Conservation (phyloP, 2,888 invertebrate species). For the Empis livida region DNA sequence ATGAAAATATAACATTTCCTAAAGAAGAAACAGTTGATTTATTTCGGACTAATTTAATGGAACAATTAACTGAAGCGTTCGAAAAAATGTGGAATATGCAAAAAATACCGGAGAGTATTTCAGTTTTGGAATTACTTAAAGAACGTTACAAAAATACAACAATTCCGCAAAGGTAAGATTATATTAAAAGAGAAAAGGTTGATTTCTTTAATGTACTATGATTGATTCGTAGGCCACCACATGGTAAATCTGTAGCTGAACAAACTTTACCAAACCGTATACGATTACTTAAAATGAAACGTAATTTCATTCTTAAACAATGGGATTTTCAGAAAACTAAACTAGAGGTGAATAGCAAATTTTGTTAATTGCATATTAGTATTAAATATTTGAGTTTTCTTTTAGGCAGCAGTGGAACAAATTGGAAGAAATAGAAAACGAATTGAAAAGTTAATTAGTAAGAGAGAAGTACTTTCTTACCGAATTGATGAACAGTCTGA, state of each 20-base stretch:
- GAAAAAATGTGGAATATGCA: slow-evolving; percentile 16
- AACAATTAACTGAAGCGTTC: slow-evolving; percentile 2
- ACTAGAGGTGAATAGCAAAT: slow-evolving; percentile 11
- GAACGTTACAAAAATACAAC: slow-evolving; percentile 15
- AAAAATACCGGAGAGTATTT: slow-evolving; percentile 15
- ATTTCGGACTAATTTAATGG: background rate
- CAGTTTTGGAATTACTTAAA: slow-evolving; percentile 18
- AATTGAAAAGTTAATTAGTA: background rate
- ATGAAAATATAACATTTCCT: background rate
- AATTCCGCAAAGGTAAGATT: slow-evolving; percentile 17
- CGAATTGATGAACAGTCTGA: background rate
- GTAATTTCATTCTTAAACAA: slow-evolving; percentile 17
- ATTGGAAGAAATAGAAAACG: background rate
- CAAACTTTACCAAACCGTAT: slow-evolving; percentile 18
- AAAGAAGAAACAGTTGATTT: background rate
- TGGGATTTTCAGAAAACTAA: slow-evolving; percentile 15
- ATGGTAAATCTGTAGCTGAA: slow-evolving; percentile 15
- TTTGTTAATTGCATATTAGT: background rate
- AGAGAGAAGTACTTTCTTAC: background rate
- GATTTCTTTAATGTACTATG: background rate
- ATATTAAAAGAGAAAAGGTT: background rate
- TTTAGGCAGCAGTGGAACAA: background rate
- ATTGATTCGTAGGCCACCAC: slow-evolving; percentile 16
- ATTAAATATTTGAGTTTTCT: background rate
- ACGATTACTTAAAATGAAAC: slow-evolving; percentile 15